Evolutionary conservation across 2,888 invertebrate species (phyloP), one percentile per base, ranked within the genome.

Genomic region (Drosophila aldrichi): DNA sequence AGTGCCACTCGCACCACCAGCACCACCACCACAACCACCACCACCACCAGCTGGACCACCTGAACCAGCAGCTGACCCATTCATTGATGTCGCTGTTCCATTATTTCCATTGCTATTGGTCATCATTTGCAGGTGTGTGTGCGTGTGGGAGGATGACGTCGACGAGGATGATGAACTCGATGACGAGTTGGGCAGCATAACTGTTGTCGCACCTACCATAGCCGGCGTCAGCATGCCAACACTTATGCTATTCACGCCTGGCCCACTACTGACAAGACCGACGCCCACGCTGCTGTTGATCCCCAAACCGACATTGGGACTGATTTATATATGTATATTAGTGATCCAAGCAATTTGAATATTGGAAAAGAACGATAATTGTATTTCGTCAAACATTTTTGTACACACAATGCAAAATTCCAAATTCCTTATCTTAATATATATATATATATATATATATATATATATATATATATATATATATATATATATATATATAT

Each of bases 111-210:
- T 84, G 48, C 65, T 78, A 62, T 60, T 71, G 51, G 81, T 41
- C 65, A 92, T 82, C 75, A 91, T 69, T 77, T 92, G 92, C 55
- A 91, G 72, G 61, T 92, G 92, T 59, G 88, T 78, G 66, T 92
- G 92, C 66, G 89, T 90, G 38, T 88, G 85, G 46, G 90, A 86
- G 43, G 92, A 90, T 61, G 92, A 92, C 58, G 91, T 90, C 48
- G 92, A 91, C 70, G 92, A 92, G 43, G 92, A 92, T 60, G 92
- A 92, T 22, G 92, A 92, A 54, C 92, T 92, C 56, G 92, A 92
- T 22, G 91, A 91, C 63, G 91, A 91, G 72, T 92, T 90, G 44
- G 92, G 92, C 65, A 92, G 70, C 83, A 91, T 84, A n/a, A 92
- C 79, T 92, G 94, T 89, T 93, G 94, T 89, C 64, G 44, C 38